phyloP scores from a whole-genome alignment of 2,888 invertebrate species.

The Lithophane semibrunnea region DNA sequence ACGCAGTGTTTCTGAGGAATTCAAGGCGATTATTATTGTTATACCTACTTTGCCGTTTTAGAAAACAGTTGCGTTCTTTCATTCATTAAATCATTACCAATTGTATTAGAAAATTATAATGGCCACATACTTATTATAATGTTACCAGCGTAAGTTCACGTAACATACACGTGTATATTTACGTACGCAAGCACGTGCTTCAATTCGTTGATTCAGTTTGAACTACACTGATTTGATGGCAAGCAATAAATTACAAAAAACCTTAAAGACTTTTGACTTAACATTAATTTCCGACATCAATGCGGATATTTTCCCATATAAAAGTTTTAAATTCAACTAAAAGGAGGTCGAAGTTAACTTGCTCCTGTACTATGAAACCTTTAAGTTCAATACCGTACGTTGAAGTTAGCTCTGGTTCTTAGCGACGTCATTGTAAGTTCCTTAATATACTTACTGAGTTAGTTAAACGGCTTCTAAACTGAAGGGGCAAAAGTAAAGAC shows the following conservation, averaged over 20 bases:
- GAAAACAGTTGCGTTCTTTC: neutral
- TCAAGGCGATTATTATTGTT: neutral
- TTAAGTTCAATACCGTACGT: constrained; percentile 30
- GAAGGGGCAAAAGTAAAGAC: neutral
- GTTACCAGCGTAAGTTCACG: neutral
- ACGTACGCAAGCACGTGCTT: neutral
- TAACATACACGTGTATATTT: neutral
- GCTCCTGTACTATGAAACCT: constrained; percentile 6
- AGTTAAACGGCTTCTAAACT: constrained; percentile 21
- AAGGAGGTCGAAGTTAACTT: neutral
- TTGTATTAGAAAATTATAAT: neutral
- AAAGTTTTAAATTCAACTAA: neutral
- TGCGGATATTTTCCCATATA: no score
- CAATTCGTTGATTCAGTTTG: neutral
- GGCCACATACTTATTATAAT: neutral
- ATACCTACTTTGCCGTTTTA: neutral
- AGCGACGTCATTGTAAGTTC: constrained; percentile 23
- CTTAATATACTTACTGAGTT: constrained; percentile 12
- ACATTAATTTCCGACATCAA: no score
- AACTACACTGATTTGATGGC: neutral
- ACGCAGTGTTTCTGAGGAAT: neutral
- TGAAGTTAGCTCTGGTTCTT: constrained; percentile 29
- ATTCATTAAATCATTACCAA: no score
- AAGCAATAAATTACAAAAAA: no score
- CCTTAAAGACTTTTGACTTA: no score